A percentile compares a stretch with the other conserved stretches of the same genome.
Conservation (phyloP, 2,113 vertebrate genomes). For the Empidonax traillii region DNA sequence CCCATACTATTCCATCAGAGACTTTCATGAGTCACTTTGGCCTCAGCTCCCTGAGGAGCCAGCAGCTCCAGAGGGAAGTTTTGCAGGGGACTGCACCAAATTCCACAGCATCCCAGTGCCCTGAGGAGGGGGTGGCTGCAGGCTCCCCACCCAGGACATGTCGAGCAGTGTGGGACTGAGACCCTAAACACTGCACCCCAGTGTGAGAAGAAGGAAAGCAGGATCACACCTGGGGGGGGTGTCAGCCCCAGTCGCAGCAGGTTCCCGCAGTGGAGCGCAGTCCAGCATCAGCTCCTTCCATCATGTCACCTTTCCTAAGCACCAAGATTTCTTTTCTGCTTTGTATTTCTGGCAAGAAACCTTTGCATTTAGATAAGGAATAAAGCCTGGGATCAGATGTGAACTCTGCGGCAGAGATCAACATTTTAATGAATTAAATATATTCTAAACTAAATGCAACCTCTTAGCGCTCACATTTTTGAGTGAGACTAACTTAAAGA, state of each 20-base stretch:
- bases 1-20: background rate
- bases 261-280: background rate
- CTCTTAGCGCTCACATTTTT: constrained; percentile 20
- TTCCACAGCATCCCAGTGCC: background rate
- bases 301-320: background rate
- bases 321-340: background rate
- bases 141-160: rapidly evolving
- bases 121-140: background rate
- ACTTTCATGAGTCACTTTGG: background rate
- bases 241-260: background rate
- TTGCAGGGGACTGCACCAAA: background rate
- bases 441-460: constrained; percentile 51
- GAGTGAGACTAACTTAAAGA: constrained; percentile 37
- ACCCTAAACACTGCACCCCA: background rate
- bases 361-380: constrained; percentile 43
- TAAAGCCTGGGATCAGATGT: constrained; percentile 39
- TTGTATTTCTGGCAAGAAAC: constrained; percentile 3
- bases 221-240: rapidly evolving
- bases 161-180: rapidly evolving
- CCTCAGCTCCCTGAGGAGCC: background rate
- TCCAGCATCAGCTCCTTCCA: background rate
- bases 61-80: background rate
- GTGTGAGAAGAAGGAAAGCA: background rate
- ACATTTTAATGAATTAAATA: constrained; percentile 57
- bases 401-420: constrained; percentile 38